These are phyloP conservation scores for Scleropages formosus DNA, from an alignment of 2,797 vertebrate species.

Conservation along the genomic window DNA sequence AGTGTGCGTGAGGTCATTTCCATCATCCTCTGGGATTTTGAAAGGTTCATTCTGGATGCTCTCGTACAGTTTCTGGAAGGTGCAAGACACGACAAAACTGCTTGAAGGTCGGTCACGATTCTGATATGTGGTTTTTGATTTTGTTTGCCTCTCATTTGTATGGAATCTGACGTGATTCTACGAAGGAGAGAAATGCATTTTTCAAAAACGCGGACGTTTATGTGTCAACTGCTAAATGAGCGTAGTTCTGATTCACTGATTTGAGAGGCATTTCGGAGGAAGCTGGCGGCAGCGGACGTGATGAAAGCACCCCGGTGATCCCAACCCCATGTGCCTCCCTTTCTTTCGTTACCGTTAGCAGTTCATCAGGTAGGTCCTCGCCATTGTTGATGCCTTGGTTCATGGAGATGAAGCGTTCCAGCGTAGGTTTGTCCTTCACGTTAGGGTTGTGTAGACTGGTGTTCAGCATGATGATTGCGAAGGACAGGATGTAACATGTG, in stretches of 20 bases:
- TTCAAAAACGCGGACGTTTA: no score
- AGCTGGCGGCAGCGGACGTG: no score
- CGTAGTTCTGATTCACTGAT: no score
- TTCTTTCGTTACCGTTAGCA: constrained; percentile 70
- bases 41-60: constrained; percentile 92
- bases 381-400: constrained; percentile 85
- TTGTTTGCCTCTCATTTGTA: no score
- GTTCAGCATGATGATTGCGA: constrained; percentile 93
- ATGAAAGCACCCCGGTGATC: not conserved
- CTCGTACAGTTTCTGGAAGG: constrained; percentile 79
- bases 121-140: no score
- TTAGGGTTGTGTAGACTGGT: constrained; percentile 92
- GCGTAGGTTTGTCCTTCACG: constrained; percentile 82
- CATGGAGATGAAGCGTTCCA: constrained; percentile 85
- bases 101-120: not conserved
- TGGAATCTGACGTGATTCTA: no score
- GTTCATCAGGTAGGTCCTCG: constrained; percentile 71
- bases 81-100: not conserved
- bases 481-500: constrained; percentile 91
- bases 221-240: no score
- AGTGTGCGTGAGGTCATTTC: constrained; percentile 87
- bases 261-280: no score
- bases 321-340: no score
- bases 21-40: constrained; percentile 90
- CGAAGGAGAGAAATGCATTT: no score